Evolutionary conservation across 2,888 invertebrate species (phyloP).

Genomic region (Ophioninae sp.): DNA sequence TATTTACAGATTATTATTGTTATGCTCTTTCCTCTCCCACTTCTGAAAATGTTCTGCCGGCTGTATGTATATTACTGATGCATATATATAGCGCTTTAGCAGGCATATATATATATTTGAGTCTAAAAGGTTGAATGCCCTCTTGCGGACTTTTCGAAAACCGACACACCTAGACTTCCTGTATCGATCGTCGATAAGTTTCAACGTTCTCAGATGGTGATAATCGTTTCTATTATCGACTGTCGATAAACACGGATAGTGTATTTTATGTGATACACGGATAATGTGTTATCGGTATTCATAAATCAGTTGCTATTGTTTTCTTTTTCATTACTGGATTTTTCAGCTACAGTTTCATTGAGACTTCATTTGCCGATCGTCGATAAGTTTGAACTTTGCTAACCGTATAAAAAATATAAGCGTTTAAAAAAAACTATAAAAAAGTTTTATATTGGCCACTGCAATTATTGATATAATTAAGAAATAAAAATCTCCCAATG

Average conservation of each 20-base stretch:
- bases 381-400: too few species aligned
- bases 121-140: slow-evolving; percentile 13
- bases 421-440: too few species aligned
- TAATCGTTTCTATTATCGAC: neutral
- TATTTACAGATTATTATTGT: slow-evolving; percentile 67
- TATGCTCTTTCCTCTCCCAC: slow-evolving; percentile 62
- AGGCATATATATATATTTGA: neutral
- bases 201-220: neutral
- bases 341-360: too few species aligned
- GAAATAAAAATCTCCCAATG: too few species aligned
- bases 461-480: too few species aligned
- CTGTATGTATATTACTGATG: neutral
- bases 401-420: too few species aligned
- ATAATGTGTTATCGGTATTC: too few species aligned
- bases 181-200: neutral
- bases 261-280: neutral
- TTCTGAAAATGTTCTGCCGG: slow-evolving; percentile 45
- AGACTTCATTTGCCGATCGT: too few species aligned
- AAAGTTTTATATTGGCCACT: too few species aligned
- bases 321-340: too few species aligned
- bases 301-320: too few species aligned
- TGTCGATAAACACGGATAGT: slow-evolving; percentile 1
- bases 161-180: neutral
- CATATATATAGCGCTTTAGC: neutral
- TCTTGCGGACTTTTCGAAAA: slow-evolving; percentile 14